A percentile compares a stretch with the other conserved stretches of the same genome.
Conservation (phyloP, 2,113 vertebrate genomes). For the Hyla sarda region DNA sequence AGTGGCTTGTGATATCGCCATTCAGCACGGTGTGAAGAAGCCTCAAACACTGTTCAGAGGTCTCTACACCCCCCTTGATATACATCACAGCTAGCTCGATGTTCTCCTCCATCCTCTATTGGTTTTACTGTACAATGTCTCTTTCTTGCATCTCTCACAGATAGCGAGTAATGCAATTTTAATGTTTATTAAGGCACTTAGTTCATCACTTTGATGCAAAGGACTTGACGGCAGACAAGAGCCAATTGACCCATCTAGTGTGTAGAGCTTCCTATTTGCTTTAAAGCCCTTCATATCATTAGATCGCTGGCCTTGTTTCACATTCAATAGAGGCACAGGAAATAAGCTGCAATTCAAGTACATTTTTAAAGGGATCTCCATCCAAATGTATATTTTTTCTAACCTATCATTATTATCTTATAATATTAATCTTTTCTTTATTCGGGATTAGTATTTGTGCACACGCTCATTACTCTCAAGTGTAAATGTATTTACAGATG, state of each 20-base stretch:
- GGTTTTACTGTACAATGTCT: constrained; percentile 13
- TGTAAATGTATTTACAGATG: background rate
- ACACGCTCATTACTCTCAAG: too few relatives aligned
- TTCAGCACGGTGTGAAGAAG: background rate
- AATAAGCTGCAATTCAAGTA: background rate
- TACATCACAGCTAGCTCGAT: background rate
- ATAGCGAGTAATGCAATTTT: constrained; percentile 44
- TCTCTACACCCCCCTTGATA: background rate
- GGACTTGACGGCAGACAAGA: constrained; percentile 41
- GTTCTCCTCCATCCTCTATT: background rate
- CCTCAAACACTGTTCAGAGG: background rate
- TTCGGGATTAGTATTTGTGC: background rate
- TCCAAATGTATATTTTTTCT: background rate
- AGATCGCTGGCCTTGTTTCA: constrained; percentile 41
- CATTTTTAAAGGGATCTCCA: constrained; percentile 7
- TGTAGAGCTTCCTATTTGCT: constrained; percentile 30
- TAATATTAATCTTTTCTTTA: background rate
- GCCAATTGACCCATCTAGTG: constrained; percentile 34
- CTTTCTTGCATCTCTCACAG: background rate
- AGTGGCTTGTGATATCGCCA: background rate
- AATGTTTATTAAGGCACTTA: constrained; percentile 49
- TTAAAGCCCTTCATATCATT: constrained; percentile 26
- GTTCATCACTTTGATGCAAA: constrained; percentile 48
- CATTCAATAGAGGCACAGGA: background rate
- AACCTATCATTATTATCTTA: background rate